A percentile compares a stretch with the other conserved stretches of the same genome.
Conservation (phyloP, 2,113 vertebrate genomes). For the Alces alces region DNA sequence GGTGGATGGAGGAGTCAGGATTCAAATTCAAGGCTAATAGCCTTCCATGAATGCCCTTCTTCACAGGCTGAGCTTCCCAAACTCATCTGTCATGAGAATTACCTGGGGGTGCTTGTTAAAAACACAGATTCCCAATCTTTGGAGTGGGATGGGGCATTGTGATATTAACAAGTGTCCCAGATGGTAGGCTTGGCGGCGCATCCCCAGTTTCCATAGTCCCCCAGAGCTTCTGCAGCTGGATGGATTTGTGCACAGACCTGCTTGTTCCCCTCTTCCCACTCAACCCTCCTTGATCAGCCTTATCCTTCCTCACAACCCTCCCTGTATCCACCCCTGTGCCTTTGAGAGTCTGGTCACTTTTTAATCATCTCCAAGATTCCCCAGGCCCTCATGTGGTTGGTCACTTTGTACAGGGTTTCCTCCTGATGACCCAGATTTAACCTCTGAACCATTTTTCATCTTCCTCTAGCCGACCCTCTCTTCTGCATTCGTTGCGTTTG, state of each 20-base stretch:
- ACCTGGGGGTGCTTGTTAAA: not conserved
- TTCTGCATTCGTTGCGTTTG: not conserved
- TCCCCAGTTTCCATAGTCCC: too few relatives aligned
- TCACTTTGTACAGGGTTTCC: not conserved
- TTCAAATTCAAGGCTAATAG: not conserved
- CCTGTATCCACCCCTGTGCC: not conserved
- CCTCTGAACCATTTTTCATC: not conserved
- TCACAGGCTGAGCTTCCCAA: not conserved
- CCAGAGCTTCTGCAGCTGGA: not conserved
- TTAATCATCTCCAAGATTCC: not conserved
- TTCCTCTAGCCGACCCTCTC: not conserved
- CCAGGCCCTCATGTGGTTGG: not conserved
- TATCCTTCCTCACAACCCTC: not conserved
- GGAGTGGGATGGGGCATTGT: not conserved
- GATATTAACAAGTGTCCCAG: not conserved
- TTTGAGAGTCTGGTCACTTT: not conserved
- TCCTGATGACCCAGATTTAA: not conserved
- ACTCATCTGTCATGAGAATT: not conserved
- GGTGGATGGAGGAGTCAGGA: not conserved
- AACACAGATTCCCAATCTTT: not conserved
- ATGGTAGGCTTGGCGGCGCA: not conserved
- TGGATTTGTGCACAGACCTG: not conserved
- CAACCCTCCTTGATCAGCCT: not conserved
- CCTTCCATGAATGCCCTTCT: not conserved
- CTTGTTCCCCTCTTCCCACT: not conserved